phyloP scores from a whole-genome alignment of 2,113 vertebrate species.

The Psilopsiagon aurifrons region DNA sequence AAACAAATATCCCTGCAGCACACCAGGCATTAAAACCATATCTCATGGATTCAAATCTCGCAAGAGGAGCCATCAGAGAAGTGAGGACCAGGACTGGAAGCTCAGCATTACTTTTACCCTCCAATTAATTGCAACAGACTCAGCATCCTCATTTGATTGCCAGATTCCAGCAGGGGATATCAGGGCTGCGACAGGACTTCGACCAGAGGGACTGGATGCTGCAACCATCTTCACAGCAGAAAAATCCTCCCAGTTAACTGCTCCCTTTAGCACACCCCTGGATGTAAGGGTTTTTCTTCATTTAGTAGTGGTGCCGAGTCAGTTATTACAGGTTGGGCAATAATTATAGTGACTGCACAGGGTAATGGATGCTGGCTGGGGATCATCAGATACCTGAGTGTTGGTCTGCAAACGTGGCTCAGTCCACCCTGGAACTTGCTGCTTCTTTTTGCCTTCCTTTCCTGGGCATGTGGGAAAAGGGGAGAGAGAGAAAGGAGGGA shows the following conservation, averaged over 20 bases:
- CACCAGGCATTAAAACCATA: slow-evolving; percentile 70
- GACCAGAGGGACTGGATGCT: not conserved
- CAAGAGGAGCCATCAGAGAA: slow-evolving; percentile 9
- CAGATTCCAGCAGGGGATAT: not conserved
- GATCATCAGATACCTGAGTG: not conserved
- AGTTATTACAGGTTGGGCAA: slow-evolving; percentile 28
- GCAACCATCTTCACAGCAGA: not conserved
- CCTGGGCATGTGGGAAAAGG: not conserved
- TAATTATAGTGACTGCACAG: slow-evolving; percentile 5
- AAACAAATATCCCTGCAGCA: slow-evolving; percentile 67
- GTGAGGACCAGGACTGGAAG: not conserved
- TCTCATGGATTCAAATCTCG: slow-evolving; percentile 68
- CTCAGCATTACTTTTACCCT: not conserved
- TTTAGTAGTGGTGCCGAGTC: slow-evolving; percentile 49
- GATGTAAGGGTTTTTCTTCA: not conserved
- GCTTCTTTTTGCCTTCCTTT: not conserved
- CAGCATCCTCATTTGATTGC: not conserved
- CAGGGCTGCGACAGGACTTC: not conserved
- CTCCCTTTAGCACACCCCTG: not conserved
- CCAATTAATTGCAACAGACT: not conserved
- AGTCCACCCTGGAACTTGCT: not conserved
- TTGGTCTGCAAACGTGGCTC: not conserved
- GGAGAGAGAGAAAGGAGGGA: not conserved
- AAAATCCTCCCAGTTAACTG: slow-evolving; percentile 55
- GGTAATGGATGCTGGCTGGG: slow-evolving; percentile 4